phyloP scores from a whole-genome alignment of 92 coral and sea anemone species.

The Pocillopora meandrina region DNA sequence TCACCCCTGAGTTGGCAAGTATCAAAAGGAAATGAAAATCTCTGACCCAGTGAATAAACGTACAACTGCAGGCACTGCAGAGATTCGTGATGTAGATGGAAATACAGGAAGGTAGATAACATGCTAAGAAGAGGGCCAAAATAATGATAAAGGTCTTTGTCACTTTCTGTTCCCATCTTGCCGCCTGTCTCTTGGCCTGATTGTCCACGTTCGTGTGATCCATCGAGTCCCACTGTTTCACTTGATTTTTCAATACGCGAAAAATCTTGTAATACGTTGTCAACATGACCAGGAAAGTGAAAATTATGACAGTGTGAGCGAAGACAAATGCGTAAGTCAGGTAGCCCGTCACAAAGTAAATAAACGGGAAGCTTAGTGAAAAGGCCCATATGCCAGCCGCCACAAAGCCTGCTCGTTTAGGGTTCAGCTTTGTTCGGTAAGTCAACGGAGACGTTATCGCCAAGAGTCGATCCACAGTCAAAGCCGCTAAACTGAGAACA shows the following conservation, averaged over 20 bases:
- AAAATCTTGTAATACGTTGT: conserved; percentile 53
- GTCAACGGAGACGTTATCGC: conserved; percentile 75
- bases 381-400: conserved; percentile 68
- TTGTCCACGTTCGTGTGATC: conserved; percentile 41
- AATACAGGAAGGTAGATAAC: conserved; percentile 53
- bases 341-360: conserved; percentile 76
- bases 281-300: conserved; percentile 71
- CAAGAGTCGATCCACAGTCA: conserved; percentile 82
- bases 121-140: conserved; percentile 43
- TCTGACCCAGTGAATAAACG: conserved; percentile 37
- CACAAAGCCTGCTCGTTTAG: conserved; percentile 48
- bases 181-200: conserved; percentile 41
- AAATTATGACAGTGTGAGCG: conserved; percentile 77
- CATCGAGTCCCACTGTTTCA: conserved; percentile 53
- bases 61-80: conserved; percentile 46
- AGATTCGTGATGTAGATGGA: conserved; percentile 49
- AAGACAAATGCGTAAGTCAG: conserved; percentile 86
- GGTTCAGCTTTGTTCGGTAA: conserved; percentile 63
- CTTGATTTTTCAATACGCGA: conserved; percentile 44
- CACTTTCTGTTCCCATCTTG: conserved; percentile 41
- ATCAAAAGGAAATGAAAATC: conserved; percentile 46
- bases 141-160: conserved; percentile 40
- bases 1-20: conserved; percentile 45
- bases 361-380: conserved; percentile 67
- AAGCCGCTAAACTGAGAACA: conserved; percentile 75